Base-by-base conservation (phyloP, 2,888 invertebrate species). In the Cosmorhoe ocellata region DNA sequence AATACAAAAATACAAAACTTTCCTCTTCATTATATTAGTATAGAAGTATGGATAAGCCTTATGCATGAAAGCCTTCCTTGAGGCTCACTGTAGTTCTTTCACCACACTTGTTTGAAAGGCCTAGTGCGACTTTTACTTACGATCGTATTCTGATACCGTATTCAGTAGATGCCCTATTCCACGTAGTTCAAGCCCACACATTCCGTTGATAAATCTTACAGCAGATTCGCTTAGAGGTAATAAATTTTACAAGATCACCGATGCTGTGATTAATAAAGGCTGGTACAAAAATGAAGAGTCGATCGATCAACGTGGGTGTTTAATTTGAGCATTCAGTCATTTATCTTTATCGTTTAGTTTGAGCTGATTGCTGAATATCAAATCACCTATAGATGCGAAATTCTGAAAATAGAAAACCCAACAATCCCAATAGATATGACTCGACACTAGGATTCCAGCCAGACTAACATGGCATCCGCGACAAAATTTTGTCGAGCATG, bases 161-260 rank as follows among this genome's bases (percentile, higher is more conserved):
- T 73, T 67, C 40, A 71, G 66, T 52, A 10, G 38, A n/a, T 9
- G 47, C 28, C 37, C 44, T 42, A 56, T 34, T 50, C 54, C 53
- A 28, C 57, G 40, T 42, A 31, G 44, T 31, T 47, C 49, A 51
- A 63, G 87, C 89, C 89, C 88, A 90, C 89, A 90, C 88, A 85
- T 76, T 81, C 71, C 63, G 87, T 87, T 88, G 86, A 89, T 89
- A 82, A 85, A 89, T 87, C 76, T 82, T 70, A 64, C 63, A 69
- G 84, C 79, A 87, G 87, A 90, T 90, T 87, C 86, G 82, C 87
- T 84, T 80, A 79, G 84, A 86, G 82, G 86, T 86, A 90, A 89
- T 89, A 87, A 87, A 89, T 90, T 85, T 86, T 84, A 81, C 83
- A 80, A 85, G 84, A 84, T 87, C 81, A 83, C 84, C 80, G 80